These are phyloP conservation scores for Heteromyza rotundicornis DNA, from an alignment of 2,888 invertebrate species.

Conservation along the genomic window DNA sequence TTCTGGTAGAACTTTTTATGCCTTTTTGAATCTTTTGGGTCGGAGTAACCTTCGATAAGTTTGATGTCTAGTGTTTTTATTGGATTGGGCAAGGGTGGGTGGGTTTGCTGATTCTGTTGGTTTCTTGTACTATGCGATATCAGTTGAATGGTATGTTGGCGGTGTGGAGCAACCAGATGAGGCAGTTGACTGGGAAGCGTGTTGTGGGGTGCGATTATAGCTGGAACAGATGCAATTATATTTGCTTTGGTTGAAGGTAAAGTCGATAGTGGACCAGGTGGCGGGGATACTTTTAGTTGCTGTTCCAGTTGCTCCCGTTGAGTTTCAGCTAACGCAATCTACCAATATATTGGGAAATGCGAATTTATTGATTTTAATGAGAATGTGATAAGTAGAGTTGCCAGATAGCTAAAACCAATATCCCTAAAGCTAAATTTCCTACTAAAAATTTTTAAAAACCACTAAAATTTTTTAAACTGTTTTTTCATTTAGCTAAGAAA, in stretches of 20 bases:
- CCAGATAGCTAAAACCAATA: too few species aligned
- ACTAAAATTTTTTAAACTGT: too few species aligned
- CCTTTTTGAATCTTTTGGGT: constrained; percentile 61
- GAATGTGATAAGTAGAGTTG: neutral
- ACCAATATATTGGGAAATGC: constrained; percentile 14
- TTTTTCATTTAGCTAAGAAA: too few species aligned
- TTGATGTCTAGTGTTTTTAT: constrained; percentile 60
- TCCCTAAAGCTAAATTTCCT: too few species aligned
- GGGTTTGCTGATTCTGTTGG: constrained; percentile 25
- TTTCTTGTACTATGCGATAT: neutral
- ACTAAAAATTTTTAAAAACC: too few species aligned
- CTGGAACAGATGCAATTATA: constrained; percentile 24
- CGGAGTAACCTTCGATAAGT: constrained; percentile 62
- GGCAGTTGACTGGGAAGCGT: constrained; percentile 28
- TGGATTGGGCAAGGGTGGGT: constrained; percentile 51
- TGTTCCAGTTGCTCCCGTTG: constrained; percentile 41
- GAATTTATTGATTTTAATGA: constrained; percentile 1
- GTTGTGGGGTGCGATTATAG: constrained; percentile 30
- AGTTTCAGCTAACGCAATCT: constrained; percentile 52
- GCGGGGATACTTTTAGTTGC: constrained; percentile 43
- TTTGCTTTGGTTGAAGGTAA: constrained; percentile 42
- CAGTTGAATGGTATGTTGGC: constrained; percentile 14
- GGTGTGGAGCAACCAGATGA: constrained; percentile 31
- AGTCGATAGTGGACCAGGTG: constrained; percentile 46
- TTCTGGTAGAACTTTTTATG: constrained; percentile 61